Percentiles rank a stretch among this genome's conserved stretches.
Evolutionary conservation across 2,113 vertebrate species (phyloP).

Genomic region (Podiceps cristatus): DNA sequence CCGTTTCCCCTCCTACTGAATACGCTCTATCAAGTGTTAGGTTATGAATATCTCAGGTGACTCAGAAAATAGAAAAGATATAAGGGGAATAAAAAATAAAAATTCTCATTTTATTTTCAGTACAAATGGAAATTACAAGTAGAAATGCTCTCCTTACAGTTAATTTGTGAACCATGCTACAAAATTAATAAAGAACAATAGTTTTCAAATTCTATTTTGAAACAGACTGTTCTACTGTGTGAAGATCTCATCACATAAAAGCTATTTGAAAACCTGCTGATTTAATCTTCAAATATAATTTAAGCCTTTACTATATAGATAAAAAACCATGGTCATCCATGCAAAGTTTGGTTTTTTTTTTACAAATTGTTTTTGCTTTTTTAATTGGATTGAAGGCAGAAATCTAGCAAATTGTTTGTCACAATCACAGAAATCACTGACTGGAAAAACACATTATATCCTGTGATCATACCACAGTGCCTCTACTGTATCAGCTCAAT

Average conservation of each 20-base stretch:
- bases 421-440: neutral
- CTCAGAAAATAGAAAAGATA: neutral
- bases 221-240: neutral
- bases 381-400: neutral
- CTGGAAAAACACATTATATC: neutral
- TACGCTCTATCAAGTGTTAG: neutral
- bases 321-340: neutral
- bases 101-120: neutral
- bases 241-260: neutral
- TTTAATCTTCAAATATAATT: neutral
- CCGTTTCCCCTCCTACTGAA: neutral
- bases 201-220: neutral
- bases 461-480: neutral
- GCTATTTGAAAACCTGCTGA: neutral
- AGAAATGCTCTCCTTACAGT: neutral
- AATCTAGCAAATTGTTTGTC: neutral
- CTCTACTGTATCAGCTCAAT: neutral
- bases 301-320: neutral
- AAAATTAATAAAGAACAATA: neutral
- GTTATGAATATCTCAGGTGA: neutral
- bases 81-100: neutral
- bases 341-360: neutral
- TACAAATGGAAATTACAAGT: neutral
- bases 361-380: neutral
- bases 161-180: neutral